Base-by-base conservation (phyloP, 2,797 vertebrate genomes). In the Acanthurus tractus region DNA sequence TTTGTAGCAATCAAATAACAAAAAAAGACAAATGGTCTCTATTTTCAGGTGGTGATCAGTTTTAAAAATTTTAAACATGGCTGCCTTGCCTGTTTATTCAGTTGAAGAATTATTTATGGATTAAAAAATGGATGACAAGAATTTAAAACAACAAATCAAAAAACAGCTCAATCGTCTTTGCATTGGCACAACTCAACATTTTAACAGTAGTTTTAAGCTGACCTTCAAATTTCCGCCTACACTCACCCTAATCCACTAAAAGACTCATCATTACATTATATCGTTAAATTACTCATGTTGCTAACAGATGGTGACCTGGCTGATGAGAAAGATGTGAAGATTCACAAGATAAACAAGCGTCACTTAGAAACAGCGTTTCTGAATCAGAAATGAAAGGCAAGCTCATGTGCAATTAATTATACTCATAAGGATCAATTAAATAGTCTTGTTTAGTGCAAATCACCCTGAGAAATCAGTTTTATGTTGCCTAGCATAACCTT, bases 251-350 rank as follows among this genome's bases (percentile, higher is more conserved):
- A 46, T 45, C 45, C 14, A 46, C 58, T 9, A 61, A 25, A 61
- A 48, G 25, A n/a, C 45, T 36, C 18, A 36, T 44, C 10, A n/a
- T n/a, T 12, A 36, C 46, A 36, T 6, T 34, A 20, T 5, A 22
- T 45, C 20, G 25, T 20, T 3, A 49, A 34, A 63, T 11, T 13
- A 40, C 36, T 58, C 56, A 48, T 36, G 45, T 63, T 49, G 44
- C 44, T 4, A 48, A 34, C 61, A 34, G 59, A 63, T 63, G 23
- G 63, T 52, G 63, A 40, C 34, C 38, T 50, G n/a, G 13, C n/a
- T 65, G 6, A 25, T 44, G 50, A 42, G 34, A 15, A 22, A 20
- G 20, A 10, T 50, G 25, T 20, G 6, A 22, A 12, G 49, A 50
- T 34, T 63, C 44, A 48, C 42, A 9, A 11, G 29, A 17, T 12